Base-by-base conservation (phyloP, 2,113 vertebrate species). In the Ctenodactylus gundi region DNA sequence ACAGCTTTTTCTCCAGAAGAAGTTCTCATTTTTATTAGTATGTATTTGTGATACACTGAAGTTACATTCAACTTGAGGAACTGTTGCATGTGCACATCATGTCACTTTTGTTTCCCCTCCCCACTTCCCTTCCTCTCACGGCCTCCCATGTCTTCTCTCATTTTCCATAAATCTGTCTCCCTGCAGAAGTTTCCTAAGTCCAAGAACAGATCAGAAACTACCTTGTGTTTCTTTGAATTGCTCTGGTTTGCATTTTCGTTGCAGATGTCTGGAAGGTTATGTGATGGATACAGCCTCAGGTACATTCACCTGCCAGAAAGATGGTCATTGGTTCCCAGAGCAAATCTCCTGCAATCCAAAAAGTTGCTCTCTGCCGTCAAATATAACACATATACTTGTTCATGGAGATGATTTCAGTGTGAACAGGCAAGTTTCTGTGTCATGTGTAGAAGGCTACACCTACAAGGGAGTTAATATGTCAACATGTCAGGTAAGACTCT, bases 241-340 rank as follows among this genome's bases (percentile, higher is more conserved):
- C 13, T 90, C 6, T 62, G 29, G 41, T 88, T 87, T 57, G 88
- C 39, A 70, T 95, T 88, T 64, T 60, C n/a, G 13, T 98, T 97
- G 77, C 98, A 99, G 99, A 65, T 99, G 99, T 98, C 97, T 98
- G n/a, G 98, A 99, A 49, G 99, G 99, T 5, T 99, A 99, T 80
- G n/a, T 96, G 31, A 97, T 99, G 82, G 96, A 97, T 1, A 97
- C 98, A 76, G 98, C 98, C 20, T 93, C 90, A 13, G 97, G 98
- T 39, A 97, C 97, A 13, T 98, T 99, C 81, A 98, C 96, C 92
- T 99, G 99, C 97, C 98, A 98, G 97, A 98, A 99, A 91, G 98
- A 99, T 58, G 99, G 99, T 41, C 98, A 90, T 7, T 99, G 99
- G 99, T 99, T 98, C 96, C 98, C 98, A 77, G 98, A 99, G 78